Base-by-base conservation (phyloP, 2,888 invertebrate species). In the Allophyes oxyacanthae region DNA sequence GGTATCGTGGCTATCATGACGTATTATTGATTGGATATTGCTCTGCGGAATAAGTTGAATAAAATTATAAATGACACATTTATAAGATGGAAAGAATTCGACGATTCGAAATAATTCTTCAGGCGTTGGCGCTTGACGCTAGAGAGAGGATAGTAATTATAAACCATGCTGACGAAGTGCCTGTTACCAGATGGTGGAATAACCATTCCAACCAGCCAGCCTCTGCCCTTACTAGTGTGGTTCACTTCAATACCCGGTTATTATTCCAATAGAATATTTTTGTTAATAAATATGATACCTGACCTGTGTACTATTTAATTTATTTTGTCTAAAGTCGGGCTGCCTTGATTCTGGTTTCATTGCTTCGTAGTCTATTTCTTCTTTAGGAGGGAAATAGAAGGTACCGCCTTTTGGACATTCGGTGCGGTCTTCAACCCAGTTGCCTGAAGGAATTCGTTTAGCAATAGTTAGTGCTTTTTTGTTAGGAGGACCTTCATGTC, bases 401-500 rank as follows among this genome's bases (percentile, higher is more conserved):
- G 88, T 87, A 1, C 89, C 90, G 6, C 54, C 61, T 72, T 84
- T 86, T 0, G 88, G 84, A 64, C 92, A 92, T 79, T 92, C 90
- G 11, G 81, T 89, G 58, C 88, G 83, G 36, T 92, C 90, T 80
- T 93, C 93, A 2, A 94, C 91, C 93, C 94, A 94, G 66, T 93
- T 92, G 4, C 87, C 94, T 94, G 64, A 36, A 65, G 40, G 38
- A 57, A 57, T 61, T 26, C 20, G 9, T 34, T 25, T 34, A 11
- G 6, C 14, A 15, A 1, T 28, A 30, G 1, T 9, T 8, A 28
- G 30, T 10, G 6, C 7, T 28, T 28, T 32, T 3, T 26, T 26
- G 2, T 6, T 14, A 4, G 20, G 20, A 20, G 20, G 4, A 2
- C 20, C 4, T 20, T 20, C 20, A 20, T n/a, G n/a, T n/a, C n/a